Evolutionary conservation across 30 jellyfish, hydroid and myxozoan genomes (phyloP), one percentile per base, ranked within the genome.

Genomic region (Aurelia aurita): DNA sequence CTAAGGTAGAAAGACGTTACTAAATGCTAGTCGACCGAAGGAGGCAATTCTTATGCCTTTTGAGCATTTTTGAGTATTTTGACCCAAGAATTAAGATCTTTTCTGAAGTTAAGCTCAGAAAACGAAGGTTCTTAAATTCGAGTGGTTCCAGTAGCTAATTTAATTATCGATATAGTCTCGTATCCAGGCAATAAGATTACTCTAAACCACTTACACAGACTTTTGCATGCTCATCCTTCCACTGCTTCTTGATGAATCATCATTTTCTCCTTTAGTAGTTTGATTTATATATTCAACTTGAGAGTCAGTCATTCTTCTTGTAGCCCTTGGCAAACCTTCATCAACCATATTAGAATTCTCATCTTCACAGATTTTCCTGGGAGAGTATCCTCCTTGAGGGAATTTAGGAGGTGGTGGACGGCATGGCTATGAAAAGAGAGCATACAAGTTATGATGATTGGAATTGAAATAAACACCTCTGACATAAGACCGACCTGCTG

Each of bases 341-440:
- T 62, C 91, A 43, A 82, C 79, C 85, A 69, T 68, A 47, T 82
- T 82, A 14, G 91, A 82, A 47, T 82, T 82, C 70, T 82, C 91
- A 69, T 82, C 91, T 39, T 73, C 77, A 44, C 79, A 62, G 35
- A 82, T 71, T 53, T 82, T 82, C 39, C 91, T 68, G 22, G 91
- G 91, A 2, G 85, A 69, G 5, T 22, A 20, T 16, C 25, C 69
- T 32, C 69, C 84, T 13, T 68, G 94, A 7, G 68, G 35, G 18
- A 90, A 57, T 74, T 90, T 84, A 10, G 97, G 97, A 10, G 97
- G 97, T 6, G 97, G 97, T 15, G 97, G 97, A 12, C 97, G 95
- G 19, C 92, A 95, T 51, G 97, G 97, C 97, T 90, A 58, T 26
- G 44, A 14, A 18, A 1, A 34, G 22, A 51, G 19, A 60, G 20